Evolutionary conservation across 2,113 vertebrate genomes (phyloP), one percentile per base, ranked within the genome.

Genomic region (Menidia beryllina): DNA sequence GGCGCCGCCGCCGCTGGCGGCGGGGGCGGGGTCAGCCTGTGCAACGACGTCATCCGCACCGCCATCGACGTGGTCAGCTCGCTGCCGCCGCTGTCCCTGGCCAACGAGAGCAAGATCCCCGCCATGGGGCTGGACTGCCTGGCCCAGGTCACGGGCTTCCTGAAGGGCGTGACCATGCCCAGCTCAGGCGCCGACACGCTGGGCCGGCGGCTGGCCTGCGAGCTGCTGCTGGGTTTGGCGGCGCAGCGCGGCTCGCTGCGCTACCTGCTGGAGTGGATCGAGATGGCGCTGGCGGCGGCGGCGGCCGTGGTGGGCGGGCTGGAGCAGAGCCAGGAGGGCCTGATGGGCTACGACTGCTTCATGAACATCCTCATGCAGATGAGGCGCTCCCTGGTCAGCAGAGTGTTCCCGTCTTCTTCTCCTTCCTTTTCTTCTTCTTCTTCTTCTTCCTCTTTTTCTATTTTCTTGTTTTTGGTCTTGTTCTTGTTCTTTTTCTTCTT

Each of bases 81-180:
- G 34, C 89, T 98, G 69, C 97, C 97, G 0, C 96, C 97, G 0
- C 89, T 98, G 24, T 98, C 96, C 38, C 90, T 98, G 72, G 97
- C 97, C 64, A 98, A 98, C 34, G 96, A 98, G 88, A 98, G 96
- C 91, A 98, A 98, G 90, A 98, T 98, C 88, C 97, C 98, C 0
- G 94, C 96, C 0, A 99, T 99, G 98, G 98, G 98, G 5, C 91
- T 99, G 88, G 97, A 99, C 91, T 99, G 98, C 90, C 94, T 99
- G 83, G 94, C 96, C 30, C 98, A 99, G 93, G 96, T 99, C 69
- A 99, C 96, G 15, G 89, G 93, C 0, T 99, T 99, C 81, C 94
- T 99, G 43, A 99, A 98, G 90, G 97, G 97, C 7, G 96, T 99
- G 53, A 99, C 96, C 1, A 96, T 98, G 94, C 96, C 96, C 2